Percentiles rank a stretch among this genome's conserved stretches.
Evolutionary conservation across 1,140 invertebrate species (phyloP).

Genomic region (Pentalonia nigronervosa): DNA sequence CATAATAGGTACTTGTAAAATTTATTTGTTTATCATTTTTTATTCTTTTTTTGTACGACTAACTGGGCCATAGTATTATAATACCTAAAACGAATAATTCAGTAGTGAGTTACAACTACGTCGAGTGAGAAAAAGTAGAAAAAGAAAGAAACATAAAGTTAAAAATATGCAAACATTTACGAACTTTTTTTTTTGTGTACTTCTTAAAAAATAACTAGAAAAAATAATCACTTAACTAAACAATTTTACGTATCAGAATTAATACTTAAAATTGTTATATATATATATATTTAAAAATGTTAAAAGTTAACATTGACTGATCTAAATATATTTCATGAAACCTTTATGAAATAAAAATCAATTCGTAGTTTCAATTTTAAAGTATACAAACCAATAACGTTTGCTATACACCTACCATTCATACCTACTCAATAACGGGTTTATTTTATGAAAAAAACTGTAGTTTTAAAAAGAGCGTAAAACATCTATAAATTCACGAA

Average conservation of each 20-base stretch:
- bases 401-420: background rate
- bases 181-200: conserved; percentile 18
- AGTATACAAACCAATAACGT: background rate
- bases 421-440: background rate
- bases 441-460: background rate
- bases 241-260: background rate
- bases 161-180: background rate
- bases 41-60: background rate
- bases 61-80: background rate
- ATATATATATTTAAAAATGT: background rate
- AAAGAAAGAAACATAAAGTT: background rate
- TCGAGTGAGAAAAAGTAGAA: background rate
- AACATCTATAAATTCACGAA: background rate
- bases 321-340: background rate
- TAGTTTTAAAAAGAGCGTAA: background rate
- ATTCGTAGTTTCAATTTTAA: background rate
- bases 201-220: background rate
- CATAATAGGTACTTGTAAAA: background rate
- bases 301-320: background rate
- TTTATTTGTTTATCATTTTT: background rate
- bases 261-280: background rate
- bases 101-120: background rate
- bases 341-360: background rate
- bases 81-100: background rate
- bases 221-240: background rate